Base-by-base conservation (phyloP, 2,888 invertebrate genomes). In the Tetragonula carbonaria region DNA sequence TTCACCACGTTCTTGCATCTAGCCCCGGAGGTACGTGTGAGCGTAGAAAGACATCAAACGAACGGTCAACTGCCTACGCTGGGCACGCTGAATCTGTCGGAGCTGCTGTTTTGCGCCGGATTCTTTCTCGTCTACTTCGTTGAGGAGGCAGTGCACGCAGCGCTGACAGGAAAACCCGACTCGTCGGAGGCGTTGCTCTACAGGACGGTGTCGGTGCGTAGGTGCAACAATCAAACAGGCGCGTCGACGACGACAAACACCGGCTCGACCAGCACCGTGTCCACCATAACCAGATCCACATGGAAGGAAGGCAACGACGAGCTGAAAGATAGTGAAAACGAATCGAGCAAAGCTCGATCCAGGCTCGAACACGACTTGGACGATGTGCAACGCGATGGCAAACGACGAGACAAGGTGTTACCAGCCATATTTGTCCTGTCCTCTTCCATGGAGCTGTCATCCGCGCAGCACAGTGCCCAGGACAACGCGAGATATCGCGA, bases 1-100 rank as follows among this genome's bases (percentile, higher is more conserved):
- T 96, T 96, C 92, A 96, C 96, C 28, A 96, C 96, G 16, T 96
- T 96, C 91, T 93, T 96, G 6, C 96, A 96, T 90, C 94, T 96
- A 59, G 96, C 96, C 71, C 96, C 96, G 28, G 96, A 96, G 94
- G 96, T 96, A 23, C 94, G 96, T n/a, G 95, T 95, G 86, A 95
- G 95, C 84, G 96, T 96, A 85, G 95, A 95, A 55, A 89, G 91
- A 13, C 94, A 96, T 67, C 95, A 95, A 83, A 88, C 92, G 2
- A 93, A 94, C 45, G 94, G 95, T 0, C 93, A 94, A 65, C 92
- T 96, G 21, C 95, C 95, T 2, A 92, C 92, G 6, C 88, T 95
- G 3, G 95, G 95, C 2, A 93, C 95, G 33, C 94, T 95, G 28
- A 94, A 96, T 18, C 95, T 96, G 13, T 92, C 95, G 6, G 96